Evolutionary conservation across 2,797 vertebrate genomes (phyloP), one percentile per base, ranked within the genome.

Genomic region (Lagodon rhomboides): DNA sequence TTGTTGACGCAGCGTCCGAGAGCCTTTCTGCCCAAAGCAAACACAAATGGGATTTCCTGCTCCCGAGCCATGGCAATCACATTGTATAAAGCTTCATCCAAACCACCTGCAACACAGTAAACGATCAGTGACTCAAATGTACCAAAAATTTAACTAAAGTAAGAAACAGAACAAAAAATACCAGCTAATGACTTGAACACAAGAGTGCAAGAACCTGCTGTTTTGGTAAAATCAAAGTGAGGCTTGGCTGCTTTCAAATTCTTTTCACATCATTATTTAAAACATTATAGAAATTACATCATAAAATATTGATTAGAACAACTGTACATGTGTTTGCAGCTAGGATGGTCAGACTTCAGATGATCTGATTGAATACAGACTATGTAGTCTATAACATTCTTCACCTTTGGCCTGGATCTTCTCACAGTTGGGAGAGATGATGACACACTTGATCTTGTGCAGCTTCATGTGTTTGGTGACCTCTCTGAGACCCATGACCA

Each of bases 391-490:
- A 11, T 6, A 22, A 47, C 7, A 47, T 15, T 34, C 3, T 46
- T 79, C 72, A 98, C 98, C 98, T 96, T 99, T 99, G 63, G 98
- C 97, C 83, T 99, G 98, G 84, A 99, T 99, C 95, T 99, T 99
- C 92, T 99, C 98, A 30, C 98, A 99, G 94, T 99, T 99, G 62
- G 98, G 98, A 56, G 98, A 99, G 91, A 99, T 99, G 87, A 99
- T 97, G 11, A 99, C 98, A 82, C 98, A 99, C 69, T 97, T 99
- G 73, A 99, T 99, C 93, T 99, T 99, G 75, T 95, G 96, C 30
- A 99, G 84, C 77, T 98, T 99, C 98, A 99, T 99, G 88, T 99
- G 98, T 75, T 99, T 99, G 9, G 98, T 99, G 85, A 99, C 98
- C 84, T 99, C 98, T 53, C 98, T 89, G n/a, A 99, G 94, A 2